Base-by-base conservation (phyloP, 2,113 vertebrate genomes). In the Sterrhoptilus dennistouni region DNA sequence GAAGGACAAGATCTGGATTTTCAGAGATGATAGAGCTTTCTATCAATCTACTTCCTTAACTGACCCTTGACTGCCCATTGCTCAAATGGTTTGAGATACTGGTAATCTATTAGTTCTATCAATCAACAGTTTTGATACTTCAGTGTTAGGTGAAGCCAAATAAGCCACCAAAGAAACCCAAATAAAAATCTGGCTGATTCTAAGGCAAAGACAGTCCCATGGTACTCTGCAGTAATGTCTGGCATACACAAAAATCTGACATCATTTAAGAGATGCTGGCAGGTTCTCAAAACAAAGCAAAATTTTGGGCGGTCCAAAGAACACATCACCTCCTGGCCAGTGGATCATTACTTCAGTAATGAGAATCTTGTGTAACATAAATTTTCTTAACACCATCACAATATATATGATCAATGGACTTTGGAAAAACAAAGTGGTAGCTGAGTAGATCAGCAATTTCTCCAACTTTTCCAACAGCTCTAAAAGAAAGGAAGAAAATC, bases 191-290 rank as follows among this genome's bases (percentile, higher is more conserved):
- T 95, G 53, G 8, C 56, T 87, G 66, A 90, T 87, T 93, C 75
- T 85, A 90, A 95, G 86, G 92, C 36, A 92, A 92, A 95, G 91
- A 96, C 21, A 59, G 84, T 98, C 95, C 86, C 96, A 60, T 93
- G 96, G 65, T 94, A 97, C 57, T 93, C 87, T 95, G 84, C 90
- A 93, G 93, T 93, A 75, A 87, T 92, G 95, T 95, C 82, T 98
- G 97, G 98, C 96, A 96, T 63, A 72, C 23, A 69, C 3, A 33
- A 94, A 94, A 95, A 52, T n/a, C 92, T 97, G 95, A 93, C 54
- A 56, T 97, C 68, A 97, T 91, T 96, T 86, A 95, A 95, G 88
- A 86, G 70, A 83, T 82, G 71, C 16, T 95, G 97, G 96, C 92
- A 95, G 20, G 52, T 83, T 66, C 65, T 97, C 96, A 97, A 95